These are phyloP conservation scores for Apostichopus californicus DNA, from an alignment of 35 echinoderm and acorn worm species.

Conservation along the genomic window DNA sequence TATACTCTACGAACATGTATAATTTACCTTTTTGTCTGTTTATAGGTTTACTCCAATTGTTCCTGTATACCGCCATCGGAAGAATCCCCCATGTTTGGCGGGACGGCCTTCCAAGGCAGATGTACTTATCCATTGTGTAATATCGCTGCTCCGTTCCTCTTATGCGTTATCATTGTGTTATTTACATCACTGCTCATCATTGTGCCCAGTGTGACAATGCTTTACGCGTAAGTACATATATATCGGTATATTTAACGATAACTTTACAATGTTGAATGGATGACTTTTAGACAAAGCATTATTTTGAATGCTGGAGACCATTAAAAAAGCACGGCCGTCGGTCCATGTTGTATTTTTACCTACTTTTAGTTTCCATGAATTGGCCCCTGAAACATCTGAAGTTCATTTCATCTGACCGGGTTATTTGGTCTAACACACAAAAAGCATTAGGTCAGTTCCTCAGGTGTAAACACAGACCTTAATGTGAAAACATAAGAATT, in stretches of 20 bases:
- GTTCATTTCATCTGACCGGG: no score
- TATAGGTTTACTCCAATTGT: slow-evolving; percentile 12
- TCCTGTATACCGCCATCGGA: background rate
- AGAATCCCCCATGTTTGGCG: background rate
- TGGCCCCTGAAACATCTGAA: no score
- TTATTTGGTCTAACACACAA: no score
- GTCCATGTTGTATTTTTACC: no score
- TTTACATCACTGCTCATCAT: slow-evolving; percentile 20
- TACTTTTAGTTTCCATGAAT: no score
- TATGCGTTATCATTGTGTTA: slow-evolving; percentile 29
- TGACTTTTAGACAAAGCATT: background rate
- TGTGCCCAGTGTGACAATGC: slow-evolving; percentile 34
- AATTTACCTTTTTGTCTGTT: background rate
- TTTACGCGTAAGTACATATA: slow-evolving; percentile 34
- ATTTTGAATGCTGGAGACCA: no score
- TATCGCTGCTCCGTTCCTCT: slow-evolving; percentile 27
- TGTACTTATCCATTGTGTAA: slow-evolving; percentile 40
- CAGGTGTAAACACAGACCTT: no score
- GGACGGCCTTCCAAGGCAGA: slow-evolving; percentile 10
- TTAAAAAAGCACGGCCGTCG: no score
- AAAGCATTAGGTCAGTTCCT: no score
- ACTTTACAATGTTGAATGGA: no score
- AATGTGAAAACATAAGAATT: no score
- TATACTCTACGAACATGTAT: background rate
- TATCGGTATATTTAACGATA: background rate